Conservation (phyloP, 2,113 vertebrate genomes). For the Vidua macroura region DNA sequence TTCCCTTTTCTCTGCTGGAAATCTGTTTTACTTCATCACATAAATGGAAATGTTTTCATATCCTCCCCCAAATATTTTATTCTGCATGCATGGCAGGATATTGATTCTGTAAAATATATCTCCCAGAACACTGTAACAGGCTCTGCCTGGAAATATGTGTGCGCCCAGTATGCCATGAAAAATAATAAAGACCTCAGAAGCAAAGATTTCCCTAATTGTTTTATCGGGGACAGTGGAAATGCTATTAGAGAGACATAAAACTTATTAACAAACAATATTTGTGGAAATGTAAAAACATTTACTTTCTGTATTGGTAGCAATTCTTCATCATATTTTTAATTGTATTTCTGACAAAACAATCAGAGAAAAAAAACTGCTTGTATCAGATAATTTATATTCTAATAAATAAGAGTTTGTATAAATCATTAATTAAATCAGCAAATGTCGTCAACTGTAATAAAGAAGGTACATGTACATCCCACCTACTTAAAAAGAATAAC, state of each 20-base stretch:
- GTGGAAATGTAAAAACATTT: background rate
- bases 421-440: background rate
- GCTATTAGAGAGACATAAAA: background rate
- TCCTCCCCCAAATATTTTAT: background rate
- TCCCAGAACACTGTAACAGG: background rate
- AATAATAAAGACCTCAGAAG: background rate
- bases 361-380: background rate
- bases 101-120: background rate
- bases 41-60: background rate
- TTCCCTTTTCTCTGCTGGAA: background rate
- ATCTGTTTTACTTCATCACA: background rate
- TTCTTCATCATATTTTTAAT: background rate
- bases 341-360: background rate
- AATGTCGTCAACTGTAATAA: background rate
- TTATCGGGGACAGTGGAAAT: background rate
- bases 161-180: background rate
- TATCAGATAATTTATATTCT: background rate
- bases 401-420: background rate
- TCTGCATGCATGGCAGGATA: background rate
- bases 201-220: background rate
- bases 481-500: background rate
- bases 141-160: background rate
- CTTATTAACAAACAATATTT: background rate
- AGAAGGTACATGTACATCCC: background rate
- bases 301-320: background rate